These are phyloP conservation scores for Cebidichthys violaceus DNA, from an alignment of 2,113 vertebrate species.

Conservation along the genomic window DNA sequence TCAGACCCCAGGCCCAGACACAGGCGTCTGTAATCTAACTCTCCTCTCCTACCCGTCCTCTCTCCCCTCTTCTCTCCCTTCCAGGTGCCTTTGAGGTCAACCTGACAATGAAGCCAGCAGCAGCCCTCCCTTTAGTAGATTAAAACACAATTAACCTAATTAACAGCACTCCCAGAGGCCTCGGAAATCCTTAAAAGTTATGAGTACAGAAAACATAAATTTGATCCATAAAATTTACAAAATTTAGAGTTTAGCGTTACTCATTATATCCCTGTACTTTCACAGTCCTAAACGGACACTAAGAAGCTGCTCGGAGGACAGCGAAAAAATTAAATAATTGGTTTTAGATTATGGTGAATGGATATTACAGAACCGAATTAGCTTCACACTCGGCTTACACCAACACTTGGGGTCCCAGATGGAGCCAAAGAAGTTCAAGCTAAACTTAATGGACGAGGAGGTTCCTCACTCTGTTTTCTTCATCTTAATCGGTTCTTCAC, in stretches of 20 bases:
- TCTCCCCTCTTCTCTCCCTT: constrained; percentile 19
- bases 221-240: constrained; percentile 61
- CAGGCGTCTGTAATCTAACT: constrained; percentile 11
- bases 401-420: neutral
- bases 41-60: constrained; percentile 1
- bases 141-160: constrained; percentile 73
- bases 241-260: constrained; percentile 4
- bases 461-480: neutral
- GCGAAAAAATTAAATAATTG: constrained; percentile 25
- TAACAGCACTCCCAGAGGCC: constrained; percentile 63
- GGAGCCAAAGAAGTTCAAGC: neutral
- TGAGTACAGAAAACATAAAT: constrained; percentile 53
- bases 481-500: neutral
- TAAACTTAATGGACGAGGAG: neutral
- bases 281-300: constrained; percentile 19
- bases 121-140: constrained; percentile 58
- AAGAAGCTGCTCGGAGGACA: constrained; percentile 25
- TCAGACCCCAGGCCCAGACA: neutral
- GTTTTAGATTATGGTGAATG: constrained; percentile 39
- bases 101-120: constrained; percentile 44
- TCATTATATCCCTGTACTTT: constrained; percentile 12
- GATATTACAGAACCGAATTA: constrained; percentile 3
- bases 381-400: neutral
- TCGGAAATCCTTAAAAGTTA: constrained; percentile 66
- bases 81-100: constrained; percentile 66